These are phyloP conservation scores for Zaprionus lineosus DNA, from an alignment of 2,888 invertebrate genomes.

Conservation along the genomic window DNA sequence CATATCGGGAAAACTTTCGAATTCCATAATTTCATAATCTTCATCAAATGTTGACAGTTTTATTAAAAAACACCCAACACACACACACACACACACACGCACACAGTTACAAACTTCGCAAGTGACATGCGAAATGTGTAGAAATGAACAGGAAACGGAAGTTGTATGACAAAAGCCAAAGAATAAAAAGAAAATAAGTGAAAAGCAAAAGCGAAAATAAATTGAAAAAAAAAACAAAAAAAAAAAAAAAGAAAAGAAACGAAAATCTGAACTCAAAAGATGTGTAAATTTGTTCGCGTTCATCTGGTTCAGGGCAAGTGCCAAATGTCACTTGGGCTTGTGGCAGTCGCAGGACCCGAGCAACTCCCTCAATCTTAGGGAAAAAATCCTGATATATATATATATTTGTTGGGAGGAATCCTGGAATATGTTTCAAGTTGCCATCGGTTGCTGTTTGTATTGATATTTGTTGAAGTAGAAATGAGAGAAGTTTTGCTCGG, in stretches of 20 bases:
- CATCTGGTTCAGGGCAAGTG: constrained; percentile 60
- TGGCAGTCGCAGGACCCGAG: constrained; percentile 14
- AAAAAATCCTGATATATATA: constrained; percentile 3
- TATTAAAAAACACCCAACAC: constrained; percentile 55
- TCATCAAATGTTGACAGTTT: constrained; percentile 77
- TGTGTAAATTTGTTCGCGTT: constrained; percentile 69
- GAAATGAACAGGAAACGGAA: constrained; percentile 79
- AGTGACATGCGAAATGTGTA: constrained; percentile 68
- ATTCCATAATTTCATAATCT: constrained; percentile 76
- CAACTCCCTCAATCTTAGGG: no score
- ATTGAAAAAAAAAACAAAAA: constrained; percentile 17
- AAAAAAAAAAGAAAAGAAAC: constrained; percentile 14
- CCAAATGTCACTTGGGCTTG: constrained; percentile 71
- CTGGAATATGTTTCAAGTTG: constrained; percentile 51
- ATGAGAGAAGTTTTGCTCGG: constrained; percentile 78
- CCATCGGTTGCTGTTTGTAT: constrained; percentile 59
- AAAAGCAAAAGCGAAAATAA: constrained; percentile 18
- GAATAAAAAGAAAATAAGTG: constrained; percentile 25
- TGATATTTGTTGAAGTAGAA: constrained; percentile 74
- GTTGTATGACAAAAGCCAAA: constrained; percentile 62
- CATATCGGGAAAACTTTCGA: constrained; percentile 46
- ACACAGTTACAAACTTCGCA: constrained; percentile 30
- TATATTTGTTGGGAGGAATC: constrained; percentile 7
- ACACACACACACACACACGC: not conserved
- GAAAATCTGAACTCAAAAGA: constrained; percentile 48